Conservation (phyloP, 2,888 invertebrate species). For the Cantharis rufa region DNA sequence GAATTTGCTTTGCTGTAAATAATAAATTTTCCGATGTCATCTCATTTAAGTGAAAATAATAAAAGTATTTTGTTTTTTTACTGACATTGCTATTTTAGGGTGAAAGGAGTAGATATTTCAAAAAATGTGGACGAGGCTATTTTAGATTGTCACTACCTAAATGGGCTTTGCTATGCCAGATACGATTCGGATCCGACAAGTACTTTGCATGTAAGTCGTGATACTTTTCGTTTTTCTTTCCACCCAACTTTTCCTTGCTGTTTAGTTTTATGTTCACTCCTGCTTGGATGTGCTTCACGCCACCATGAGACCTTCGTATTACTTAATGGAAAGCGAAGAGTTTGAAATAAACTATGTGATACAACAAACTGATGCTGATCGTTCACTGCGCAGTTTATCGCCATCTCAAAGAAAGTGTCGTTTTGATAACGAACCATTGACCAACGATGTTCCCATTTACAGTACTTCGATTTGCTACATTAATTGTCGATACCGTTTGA, state of each 20-base stretch:
- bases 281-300: constrained; percentile 62
- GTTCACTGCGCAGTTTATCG: constrained; percentile 55
- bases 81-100: constrained; percentile 2
- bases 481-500: constrained; percentile 60
- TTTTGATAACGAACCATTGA: constrained; percentile 60
- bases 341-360: constrained; percentile 53
- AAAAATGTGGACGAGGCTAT: constrained; percentile 18
- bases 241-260: neutral
- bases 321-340: constrained; percentile 53
- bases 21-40: constrained; percentile 61
- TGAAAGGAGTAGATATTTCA: constrained; percentile 18
- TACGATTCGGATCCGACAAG: constrained; percentile 54
- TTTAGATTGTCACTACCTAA: constrained; percentile 54
- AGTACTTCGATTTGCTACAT: constrained; percentile 63
- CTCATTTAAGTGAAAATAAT: constrained; percentile 55
- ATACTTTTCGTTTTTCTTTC: neutral
- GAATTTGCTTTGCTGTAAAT: constrained; percentile 68
- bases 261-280: constrained; percentile 64
- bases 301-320: constrained; percentile 45
- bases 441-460: constrained; percentile 56
- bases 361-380: constrained; percentile 59
- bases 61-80: neutral
- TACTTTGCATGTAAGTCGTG: constrained; percentile 46
- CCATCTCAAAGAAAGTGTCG: constrained; percentile 60
- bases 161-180: constrained; percentile 56